Evolutionary conservation across 2,113 vertebrate species (phyloP).

Genomic region (Andinoacara biseriatus): DNA sequence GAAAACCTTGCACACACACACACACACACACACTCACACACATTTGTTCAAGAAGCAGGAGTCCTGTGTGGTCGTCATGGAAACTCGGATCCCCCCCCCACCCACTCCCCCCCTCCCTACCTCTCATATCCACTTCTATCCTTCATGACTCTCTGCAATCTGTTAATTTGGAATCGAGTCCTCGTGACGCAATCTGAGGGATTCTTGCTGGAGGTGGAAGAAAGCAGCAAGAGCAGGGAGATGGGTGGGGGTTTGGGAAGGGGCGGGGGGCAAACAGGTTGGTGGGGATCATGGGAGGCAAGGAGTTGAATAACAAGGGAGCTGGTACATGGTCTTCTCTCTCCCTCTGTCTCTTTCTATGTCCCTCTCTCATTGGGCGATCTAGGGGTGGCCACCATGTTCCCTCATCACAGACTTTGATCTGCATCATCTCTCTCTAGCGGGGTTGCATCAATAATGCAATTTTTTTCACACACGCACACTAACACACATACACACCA

Average conservation of each 20-base stretch:
- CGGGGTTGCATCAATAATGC: slow-evolving; percentile 65
- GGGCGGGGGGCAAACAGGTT: slow-evolving; percentile 28
- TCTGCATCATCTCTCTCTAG: slow-evolving; percentile 59
- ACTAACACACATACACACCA: slow-evolving; percentile 23
- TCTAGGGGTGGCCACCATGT: slow-evolving; percentile 47
- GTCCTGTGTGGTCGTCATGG: slow-evolving; percentile 76
- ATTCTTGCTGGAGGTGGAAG: slow-evolving; percentile 30
- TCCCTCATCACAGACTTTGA: slow-evolving; percentile 70
- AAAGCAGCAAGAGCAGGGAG: not conserved
- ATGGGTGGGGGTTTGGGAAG: not conserved
- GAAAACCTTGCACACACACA: slow-evolving; percentile 7
- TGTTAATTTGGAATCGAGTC: slow-evolving; percentile 73
- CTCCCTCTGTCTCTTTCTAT: not conserved
- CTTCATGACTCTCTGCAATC: slow-evolving; percentile 72
- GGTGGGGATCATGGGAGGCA: slow-evolving; percentile 17
- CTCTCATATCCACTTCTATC: slow-evolving; percentile 52
- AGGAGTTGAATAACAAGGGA: not conserved
- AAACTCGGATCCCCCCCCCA: slow-evolving; percentile 53
- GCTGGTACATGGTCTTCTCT: not conserved
- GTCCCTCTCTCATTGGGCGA: not conserved
- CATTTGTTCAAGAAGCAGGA: slow-evolving; percentile 63
- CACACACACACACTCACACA: not conserved
- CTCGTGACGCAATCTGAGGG: slow-evolving; percentile 48
- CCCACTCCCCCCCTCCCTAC: not conserved
- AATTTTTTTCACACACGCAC: slow-evolving; percentile 24